These are phyloP conservation scores for Azemiops feae DNA, from an alignment of 2,113 vertebrate genomes.

Conservation along the genomic window DNA sequence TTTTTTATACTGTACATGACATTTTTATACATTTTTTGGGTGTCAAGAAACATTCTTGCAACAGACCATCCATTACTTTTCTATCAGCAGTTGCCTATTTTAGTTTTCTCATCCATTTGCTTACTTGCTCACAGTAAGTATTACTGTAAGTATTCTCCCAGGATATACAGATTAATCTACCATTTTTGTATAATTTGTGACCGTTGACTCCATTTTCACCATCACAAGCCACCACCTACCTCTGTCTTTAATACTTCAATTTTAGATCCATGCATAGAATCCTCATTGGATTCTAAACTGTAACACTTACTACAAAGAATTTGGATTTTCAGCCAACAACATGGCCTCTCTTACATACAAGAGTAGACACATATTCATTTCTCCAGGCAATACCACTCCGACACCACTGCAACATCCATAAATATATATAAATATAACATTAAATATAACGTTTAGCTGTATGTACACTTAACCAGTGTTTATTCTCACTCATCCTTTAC, in stretches of 20 bases:
- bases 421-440: background rate
- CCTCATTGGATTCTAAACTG: background rate
- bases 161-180: background rate
- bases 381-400: background rate
- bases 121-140: no score
- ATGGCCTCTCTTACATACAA: background rate
- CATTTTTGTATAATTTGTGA: background rate
- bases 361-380: background rate
- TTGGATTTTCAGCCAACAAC: background rate
- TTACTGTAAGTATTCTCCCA: background rate
- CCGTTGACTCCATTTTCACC: background rate
- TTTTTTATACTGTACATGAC: background rate
- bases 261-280: background rate
- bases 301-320: background rate
- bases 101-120: background rate
- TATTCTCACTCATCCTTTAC: background rate
- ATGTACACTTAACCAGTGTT: background rate
- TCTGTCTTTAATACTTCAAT: background rate
- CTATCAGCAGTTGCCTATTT: background rate
- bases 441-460: background rate
- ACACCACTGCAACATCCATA: background rate
- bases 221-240: background rate
- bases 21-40: background rate
- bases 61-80: background rate
- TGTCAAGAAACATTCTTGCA: background rate